A percentile compares a stretch with the other conserved stretches of the same genome.
Evolutionary conservation across 2,797 vertebrate genomes (phyloP).

Genomic region (Eupleurogrammus muticus): DNA sequence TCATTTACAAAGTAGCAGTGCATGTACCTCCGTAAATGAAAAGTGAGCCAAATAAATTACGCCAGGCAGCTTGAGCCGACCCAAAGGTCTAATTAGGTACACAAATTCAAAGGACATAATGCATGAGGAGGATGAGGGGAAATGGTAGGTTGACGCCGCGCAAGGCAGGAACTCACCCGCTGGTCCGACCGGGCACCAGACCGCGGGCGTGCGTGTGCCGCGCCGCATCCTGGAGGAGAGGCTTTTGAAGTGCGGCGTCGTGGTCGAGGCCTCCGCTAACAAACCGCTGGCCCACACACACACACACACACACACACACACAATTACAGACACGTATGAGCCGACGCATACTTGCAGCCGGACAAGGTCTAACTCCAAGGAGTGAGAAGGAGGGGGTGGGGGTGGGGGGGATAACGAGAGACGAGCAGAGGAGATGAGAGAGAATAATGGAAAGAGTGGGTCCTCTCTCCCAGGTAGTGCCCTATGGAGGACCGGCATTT

Average conservation of each 20-base stretch:
- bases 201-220: constrained; percentile 30
- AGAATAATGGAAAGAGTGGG: constrained; percentile 73
- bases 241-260: constrained; percentile 78
- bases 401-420: constrained; percentile 53
- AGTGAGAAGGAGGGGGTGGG: constrained; percentile 40
- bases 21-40: constrained; percentile 44
- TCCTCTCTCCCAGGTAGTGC: constrained; percentile 55
- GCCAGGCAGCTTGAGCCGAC: constrained; percentile 65
- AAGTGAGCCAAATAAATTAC: constrained; percentile 71
- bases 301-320: constrained; percentile 45
- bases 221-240: constrained; percentile 66
- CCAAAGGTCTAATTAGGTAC: constrained; percentile 74
- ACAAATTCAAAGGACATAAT: constrained; percentile 83
- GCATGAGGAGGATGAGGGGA: constrained; percentile 68
- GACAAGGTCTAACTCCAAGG: constrained; percentile 46
- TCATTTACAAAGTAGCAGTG: constrained; percentile 41
- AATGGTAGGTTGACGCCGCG: constrained; percentile 64
- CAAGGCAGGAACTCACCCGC: constrained; percentile 71
- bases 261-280: constrained; percentile 68
- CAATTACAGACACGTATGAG: constrained; percentile 26
- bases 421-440: constrained; percentile 70
- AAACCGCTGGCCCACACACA: constrained; percentile 59
- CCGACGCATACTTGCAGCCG: constrained; percentile 32
- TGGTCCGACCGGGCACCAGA: constrained; percentile 66
- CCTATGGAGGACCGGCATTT: constrained; percentile 62